A percentile compares a stretch with the other conserved stretches of the same genome.
Evolutionary conservation across 2,797 vertebrate genomes (phyloP).

Genomic region (Lithobates pipiens): DNA sequence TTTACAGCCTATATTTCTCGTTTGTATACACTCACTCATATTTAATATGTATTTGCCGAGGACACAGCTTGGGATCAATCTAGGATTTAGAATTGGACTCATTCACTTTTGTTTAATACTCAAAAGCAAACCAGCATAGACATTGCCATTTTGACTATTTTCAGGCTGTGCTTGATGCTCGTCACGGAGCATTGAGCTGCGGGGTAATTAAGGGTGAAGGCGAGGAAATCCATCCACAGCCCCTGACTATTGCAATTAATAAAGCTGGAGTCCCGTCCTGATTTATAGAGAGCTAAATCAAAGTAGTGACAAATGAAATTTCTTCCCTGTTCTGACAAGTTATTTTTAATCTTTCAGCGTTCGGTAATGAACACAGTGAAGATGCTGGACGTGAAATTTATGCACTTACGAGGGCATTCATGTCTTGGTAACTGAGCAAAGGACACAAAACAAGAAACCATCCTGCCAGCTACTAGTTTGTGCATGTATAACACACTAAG

Average conservation of each 20-base stretch:
- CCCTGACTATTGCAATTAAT: slow-evolving; percentile 63
- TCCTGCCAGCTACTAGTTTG: neutral
- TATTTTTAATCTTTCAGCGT: slow-evolving; percentile 62
- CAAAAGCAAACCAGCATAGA: slow-evolving; percentile 43
- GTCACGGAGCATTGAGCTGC: slow-evolving; percentile 55
- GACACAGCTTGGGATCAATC: neutral
- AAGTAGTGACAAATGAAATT: slow-evolving; percentile 62
- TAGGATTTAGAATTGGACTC: slow-evolving; percentile 4
- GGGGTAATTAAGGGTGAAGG: slow-evolving; percentile 63
- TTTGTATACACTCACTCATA: neutral
- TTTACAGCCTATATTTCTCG: neutral
- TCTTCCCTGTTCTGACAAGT: slow-evolving; percentile 60
- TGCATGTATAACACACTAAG: too few species aligned
- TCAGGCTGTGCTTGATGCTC: slow-evolving; percentile 48
- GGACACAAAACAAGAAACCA: slow-evolving; percentile 33
- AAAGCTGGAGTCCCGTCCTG: slow-evolving; percentile 57
- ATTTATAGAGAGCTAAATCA: slow-evolving; percentile 63
- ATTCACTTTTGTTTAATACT: slow-evolving; percentile 27
- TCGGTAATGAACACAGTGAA: slow-evolving; percentile 61
- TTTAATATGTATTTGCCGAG: neutral
- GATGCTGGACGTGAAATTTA: slow-evolving; percentile 51
- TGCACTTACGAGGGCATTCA: slow-evolving; percentile 30
- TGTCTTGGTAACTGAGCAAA: slow-evolving; percentile 32
- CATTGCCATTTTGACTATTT: slow-evolving; percentile 43
- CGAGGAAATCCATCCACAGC: slow-evolving; percentile 62